Evolutionary conservation across 2,113 vertebrate genomes (phyloP).

Genomic region (Coturnix japonica): DNA sequence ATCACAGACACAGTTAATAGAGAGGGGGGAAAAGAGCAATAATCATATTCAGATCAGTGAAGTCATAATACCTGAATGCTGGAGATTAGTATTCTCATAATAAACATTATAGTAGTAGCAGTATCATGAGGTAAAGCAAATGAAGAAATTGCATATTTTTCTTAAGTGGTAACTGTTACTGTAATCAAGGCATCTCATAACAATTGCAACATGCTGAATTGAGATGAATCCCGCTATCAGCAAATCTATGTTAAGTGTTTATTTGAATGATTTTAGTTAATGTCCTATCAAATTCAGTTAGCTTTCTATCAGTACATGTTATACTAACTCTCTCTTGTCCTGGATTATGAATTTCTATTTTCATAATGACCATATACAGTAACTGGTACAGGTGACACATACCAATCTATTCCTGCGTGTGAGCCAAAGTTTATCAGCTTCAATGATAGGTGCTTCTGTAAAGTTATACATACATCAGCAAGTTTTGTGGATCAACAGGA

Average conservation of each 20-base stretch:
- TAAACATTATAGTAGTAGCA: neutral
- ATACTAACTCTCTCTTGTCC: neutral
- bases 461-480: neutral
- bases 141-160: neutral
- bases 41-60: neutral
- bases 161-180: neutral
- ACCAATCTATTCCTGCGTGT: neutral
- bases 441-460: neutral
- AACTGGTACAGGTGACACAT: neutral
- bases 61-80: neutral
- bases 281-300: neutral
- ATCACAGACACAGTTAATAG: neutral
- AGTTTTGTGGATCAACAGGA: neutral
- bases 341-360: neutral
- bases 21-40: neutral
- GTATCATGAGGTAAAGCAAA: neutral
- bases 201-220: neutral
- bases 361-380: neutral
- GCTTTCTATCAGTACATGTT: neutral
- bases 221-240: neutral
- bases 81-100: neutral
- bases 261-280: neutral
- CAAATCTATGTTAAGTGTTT: neutral
- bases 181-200: slow-evolving; percentile 18
- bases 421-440: neutral